Conservation (phyloP, 2,113 vertebrate species). For the Paralichthys olivaceus region DNA sequence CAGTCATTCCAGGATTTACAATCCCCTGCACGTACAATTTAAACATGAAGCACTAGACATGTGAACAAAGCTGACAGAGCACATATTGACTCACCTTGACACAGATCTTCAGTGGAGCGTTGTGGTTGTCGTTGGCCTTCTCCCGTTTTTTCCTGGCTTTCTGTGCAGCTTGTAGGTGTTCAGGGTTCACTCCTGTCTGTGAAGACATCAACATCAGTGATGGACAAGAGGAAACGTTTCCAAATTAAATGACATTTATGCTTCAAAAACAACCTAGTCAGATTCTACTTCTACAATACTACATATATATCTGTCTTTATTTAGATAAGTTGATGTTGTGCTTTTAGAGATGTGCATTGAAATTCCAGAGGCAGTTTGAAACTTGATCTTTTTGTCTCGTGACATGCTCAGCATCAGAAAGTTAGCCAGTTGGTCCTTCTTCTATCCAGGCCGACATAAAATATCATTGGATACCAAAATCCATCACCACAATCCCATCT, state of each 20-base stretch:
- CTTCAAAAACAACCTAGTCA: background rate
- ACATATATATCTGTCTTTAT: too few relatives aligned
- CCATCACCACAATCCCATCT: too few relatives aligned
- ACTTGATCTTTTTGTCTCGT: too few relatives aligned
- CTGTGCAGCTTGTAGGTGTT: constrained; percentile 78
- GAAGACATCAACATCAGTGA: background rate
- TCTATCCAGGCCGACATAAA: too few relatives aligned
- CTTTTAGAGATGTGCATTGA: too few relatives aligned
- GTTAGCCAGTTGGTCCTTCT: too few relatives aligned
- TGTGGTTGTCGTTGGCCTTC: constrained; percentile 65
- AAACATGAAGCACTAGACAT: background rate
- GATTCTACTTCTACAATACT: too few relatives aligned
- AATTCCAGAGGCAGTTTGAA: too few relatives aligned
- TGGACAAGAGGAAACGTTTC: background rate
- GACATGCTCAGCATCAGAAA: too few relatives aligned
- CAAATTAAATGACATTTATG: background rate
- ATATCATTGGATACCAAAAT: too few relatives aligned
- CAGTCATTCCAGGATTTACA: background rate
- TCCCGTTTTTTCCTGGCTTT: constrained; percentile 81
- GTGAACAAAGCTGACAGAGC: constrained; percentile 3
- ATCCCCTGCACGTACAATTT: background rate
- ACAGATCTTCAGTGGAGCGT: constrained; percentile 60
- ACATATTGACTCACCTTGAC: constrained; percentile 73
- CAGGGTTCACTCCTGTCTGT: constrained; percentile 91
- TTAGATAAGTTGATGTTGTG: background rate